phyloP scores from a whole-genome alignment of 1,140 invertebrate species.

The Harpegnathos saltator region DNA sequence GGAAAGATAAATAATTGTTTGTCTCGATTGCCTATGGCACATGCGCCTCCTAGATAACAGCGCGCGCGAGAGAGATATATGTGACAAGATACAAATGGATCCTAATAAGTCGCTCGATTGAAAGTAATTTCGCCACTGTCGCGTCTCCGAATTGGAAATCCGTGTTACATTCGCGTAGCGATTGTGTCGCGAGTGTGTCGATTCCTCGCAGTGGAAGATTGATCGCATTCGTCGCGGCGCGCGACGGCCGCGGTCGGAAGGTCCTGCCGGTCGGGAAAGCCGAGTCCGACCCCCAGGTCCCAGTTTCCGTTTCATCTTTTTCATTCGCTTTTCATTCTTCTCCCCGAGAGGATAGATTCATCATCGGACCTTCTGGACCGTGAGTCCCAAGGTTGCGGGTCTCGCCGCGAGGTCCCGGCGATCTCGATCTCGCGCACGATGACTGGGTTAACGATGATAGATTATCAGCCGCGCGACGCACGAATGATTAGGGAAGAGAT shows the following conservation, averaged over 20 bases:
- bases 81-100: neutral
- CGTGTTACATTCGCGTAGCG: neutral
- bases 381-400: neutral
- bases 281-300: no score
- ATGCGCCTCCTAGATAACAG: neutral
- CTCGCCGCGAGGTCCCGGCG: neutral
- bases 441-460: neutral
- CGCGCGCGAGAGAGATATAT: neutral
- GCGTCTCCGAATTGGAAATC: constrained; percentile 12
- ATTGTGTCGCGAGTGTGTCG: neutral
- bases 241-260: no score
- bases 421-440: neutral
- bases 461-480: neutral
- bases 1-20: constrained; percentile 21
- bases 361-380: no score
- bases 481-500: neutral
- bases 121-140: constrained; percentile 6
- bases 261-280: no score
- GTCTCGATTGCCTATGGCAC: neutral
- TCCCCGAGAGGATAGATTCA: no score
- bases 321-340: neutral
- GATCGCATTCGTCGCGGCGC: neutral
- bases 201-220: neutral
- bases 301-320: no score
- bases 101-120: neutral